phyloP scores from a whole-genome alignment of 2,113 vertebrate species.

The Corapipo altera region DNA sequence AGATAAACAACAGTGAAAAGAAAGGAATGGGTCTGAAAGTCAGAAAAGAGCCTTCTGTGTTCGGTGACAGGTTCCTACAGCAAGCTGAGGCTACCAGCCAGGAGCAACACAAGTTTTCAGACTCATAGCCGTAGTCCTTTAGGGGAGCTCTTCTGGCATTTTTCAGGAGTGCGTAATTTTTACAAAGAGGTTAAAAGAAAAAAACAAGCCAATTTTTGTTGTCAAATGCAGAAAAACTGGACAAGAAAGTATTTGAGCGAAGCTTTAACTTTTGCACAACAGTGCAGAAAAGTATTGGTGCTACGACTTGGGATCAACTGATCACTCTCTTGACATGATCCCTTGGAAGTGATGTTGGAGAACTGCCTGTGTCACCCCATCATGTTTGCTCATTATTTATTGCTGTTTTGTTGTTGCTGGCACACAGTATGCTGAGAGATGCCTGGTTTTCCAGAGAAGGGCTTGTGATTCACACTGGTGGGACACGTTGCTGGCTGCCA shows the following conservation, averaged over 20 bases:
- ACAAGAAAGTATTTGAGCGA: background rate
- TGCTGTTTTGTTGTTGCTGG: background rate
- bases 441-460: background rate
- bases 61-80: background rate
- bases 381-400: background rate
- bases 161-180: background rate
- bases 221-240: background rate
- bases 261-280: background rate
- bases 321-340: background rate
- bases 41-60: background rate
- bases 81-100: background rate
- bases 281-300: background rate
- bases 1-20: background rate
- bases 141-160: background rate
- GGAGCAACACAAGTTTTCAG: background rate
- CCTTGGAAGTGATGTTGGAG: background rate
- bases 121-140: background rate
- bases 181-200: background rate
- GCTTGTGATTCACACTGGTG: background rate
- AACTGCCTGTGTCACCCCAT: background rate
- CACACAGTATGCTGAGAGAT: accelerated
- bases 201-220: background rate
- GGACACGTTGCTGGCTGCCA: accelerated
- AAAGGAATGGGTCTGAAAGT: background rate
- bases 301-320: background rate